phyloP scores from a whole-genome alignment of 2,113 vertebrate species.

The Tylochromis polylepis region DNA sequence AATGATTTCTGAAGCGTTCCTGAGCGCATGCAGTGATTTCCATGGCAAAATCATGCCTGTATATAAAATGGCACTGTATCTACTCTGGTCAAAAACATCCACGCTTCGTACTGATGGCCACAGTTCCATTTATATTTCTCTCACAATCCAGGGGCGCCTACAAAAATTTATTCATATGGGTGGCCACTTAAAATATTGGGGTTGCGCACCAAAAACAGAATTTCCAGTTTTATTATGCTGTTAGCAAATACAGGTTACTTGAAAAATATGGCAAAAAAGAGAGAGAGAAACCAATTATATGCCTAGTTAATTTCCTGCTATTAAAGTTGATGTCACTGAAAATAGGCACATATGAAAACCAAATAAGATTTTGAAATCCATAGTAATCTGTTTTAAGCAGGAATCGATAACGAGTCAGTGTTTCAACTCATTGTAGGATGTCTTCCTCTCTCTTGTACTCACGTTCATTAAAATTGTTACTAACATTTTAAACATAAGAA shows the following conservation, averaged over 20 bases:
- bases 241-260: background rate
- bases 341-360: no score
- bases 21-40: background rate
- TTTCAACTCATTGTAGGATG: no score
- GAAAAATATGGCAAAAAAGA: background rate
- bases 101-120: background rate
- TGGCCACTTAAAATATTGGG: background rate
- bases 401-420: no score
- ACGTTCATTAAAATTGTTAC: no score
- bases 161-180: background rate
- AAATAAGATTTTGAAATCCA: no score
- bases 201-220: background rate
- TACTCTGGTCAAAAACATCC: background rate
- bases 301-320: background rate
- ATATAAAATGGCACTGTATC: background rate
- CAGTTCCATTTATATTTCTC: background rate
- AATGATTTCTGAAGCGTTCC: background rate
- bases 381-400: no score
- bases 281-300: accelerated
- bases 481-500: no score
- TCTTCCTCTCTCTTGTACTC: no score
- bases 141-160: background rate
- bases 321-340: background rate
- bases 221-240: background rate
- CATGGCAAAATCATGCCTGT: accelerated